phyloP scores from a whole-genome alignment of 1,140 invertebrate genomes.

The Armadillidium nasatum region DNA sequence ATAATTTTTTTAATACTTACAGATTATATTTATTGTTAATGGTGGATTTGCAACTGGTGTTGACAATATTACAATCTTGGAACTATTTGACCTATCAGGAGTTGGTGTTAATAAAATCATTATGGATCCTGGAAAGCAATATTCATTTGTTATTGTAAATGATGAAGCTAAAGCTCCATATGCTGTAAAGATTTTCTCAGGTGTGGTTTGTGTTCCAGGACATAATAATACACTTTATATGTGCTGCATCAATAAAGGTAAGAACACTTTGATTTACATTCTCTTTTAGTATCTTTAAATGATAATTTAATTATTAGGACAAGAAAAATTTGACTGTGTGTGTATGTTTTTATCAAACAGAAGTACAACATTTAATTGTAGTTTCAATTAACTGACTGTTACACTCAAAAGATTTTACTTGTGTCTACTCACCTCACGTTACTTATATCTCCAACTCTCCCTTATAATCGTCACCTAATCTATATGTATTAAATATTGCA shows the following conservation, averaged over 20 bases:
- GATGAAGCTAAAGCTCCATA: not conserved
- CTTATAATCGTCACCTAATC: too few species aligned
- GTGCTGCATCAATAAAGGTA: not conserved
- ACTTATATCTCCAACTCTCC: too few species aligned
- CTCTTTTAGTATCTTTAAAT: too few species aligned
- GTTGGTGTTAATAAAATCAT: not conserved
- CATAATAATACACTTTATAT: not conserved
- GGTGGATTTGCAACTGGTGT: not conserved
- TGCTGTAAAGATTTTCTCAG: not conserved
- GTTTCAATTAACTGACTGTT: too few species aligned
- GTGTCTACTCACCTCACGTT: too few species aligned
- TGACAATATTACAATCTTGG: not conserved
- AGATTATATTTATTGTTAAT: constrained; percentile 1
- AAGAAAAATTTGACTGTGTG: too few species aligned
- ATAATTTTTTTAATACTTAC: not conserved
- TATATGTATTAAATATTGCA: too few species aligned
- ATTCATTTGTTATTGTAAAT: not conserved
- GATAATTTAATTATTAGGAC: too few species aligned
- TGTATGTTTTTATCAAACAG: too few species aligned
- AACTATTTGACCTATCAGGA: not conserved
- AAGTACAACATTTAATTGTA: too few species aligned
- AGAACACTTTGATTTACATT: too few species aligned
- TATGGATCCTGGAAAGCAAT: not conserved
- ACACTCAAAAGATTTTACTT: too few species aligned
- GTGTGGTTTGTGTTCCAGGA: not conserved